Conservation (phyloP, 2,888 invertebrate genomes). For the Hipparchia sbordonii region DNA sequence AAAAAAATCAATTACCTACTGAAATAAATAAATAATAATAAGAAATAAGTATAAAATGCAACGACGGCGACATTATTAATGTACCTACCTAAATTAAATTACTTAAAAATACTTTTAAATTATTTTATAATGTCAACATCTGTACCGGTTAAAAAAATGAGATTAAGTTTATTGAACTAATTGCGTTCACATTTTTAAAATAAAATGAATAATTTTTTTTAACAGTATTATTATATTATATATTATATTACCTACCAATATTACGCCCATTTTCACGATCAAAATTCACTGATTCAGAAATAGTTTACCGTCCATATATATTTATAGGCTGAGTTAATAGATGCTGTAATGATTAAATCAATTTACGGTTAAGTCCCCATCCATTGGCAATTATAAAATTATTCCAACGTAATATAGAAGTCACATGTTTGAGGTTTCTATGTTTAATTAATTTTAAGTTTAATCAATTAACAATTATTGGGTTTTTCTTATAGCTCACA, state of each 20-base stretch:
- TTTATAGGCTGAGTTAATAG: background rate
- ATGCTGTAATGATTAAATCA: background rate
- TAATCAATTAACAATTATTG: background rate
- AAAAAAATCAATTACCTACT: no score
- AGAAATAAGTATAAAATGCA: no score
- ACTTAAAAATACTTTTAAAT: no score
- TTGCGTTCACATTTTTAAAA: background rate
- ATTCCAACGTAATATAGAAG: background rate
- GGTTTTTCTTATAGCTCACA: background rate
- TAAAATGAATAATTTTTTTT: background rate
- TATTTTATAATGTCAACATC: no score
- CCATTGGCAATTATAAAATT: background rate
- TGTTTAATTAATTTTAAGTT: background rate
- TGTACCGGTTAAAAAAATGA: no score
- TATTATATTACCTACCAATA: background rate
- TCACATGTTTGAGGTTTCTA: background rate
- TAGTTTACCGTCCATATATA: background rate
- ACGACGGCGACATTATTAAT: no score
- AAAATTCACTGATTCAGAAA: background rate
- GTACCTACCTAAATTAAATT: no score
- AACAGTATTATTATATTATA: no score
- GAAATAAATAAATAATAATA: no score
- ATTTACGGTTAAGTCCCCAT: background rate
- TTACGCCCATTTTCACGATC: constrained; percentile 4
- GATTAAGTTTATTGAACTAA: no score